These are phyloP conservation scores for Lypha dubia DNA, from an alignment of 2,888 invertebrate species.

Conservation along the genomic window DNA sequence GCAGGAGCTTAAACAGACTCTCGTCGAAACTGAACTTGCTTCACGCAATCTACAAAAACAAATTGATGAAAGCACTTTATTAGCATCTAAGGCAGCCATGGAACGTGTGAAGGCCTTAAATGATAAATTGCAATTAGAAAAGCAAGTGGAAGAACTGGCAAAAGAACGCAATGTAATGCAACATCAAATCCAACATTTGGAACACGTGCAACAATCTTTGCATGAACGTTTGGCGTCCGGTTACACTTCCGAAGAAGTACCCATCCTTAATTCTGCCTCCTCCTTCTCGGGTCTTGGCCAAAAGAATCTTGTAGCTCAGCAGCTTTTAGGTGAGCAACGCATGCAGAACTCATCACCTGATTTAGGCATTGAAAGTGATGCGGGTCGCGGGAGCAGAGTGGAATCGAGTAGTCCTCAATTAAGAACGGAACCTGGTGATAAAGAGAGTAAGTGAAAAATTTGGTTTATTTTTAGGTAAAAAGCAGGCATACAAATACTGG, in stretches of 20 bases:
- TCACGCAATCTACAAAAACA: conserved; percentile 87
- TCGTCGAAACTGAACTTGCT: conserved; percentile 83
- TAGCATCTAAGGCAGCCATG: conserved; percentile 89
- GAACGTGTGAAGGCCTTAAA: conserved; percentile 90
- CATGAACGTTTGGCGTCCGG: conserved; percentile 80
- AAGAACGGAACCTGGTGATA: conserved; percentile 77
- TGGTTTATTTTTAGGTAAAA: too few relatives aligned
- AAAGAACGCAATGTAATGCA: conserved; percentile 79
- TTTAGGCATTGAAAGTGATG: conserved; percentile 94
- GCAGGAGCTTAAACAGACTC: conserved; percentile 81
- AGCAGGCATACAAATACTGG: too few relatives aligned
- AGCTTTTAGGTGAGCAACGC: conserved; percentile 74
- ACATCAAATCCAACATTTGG: conserved; percentile 74
- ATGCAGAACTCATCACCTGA: conserved; percentile 89
- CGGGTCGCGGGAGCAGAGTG: conserved; percentile 86
- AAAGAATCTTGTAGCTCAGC: conserved; percentile 46
- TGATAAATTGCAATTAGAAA: conserved; percentile 88
- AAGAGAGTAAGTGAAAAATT: conserved; percentile 60
- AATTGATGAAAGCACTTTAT: conserved; percentile 89
- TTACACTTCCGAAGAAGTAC: conserved; percentile 84
- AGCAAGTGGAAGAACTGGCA: conserved; percentile 77
- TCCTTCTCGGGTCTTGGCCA: conserved; percentile 15
- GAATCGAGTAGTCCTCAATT: conserved; percentile 78
- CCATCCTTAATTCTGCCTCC: conserved; percentile 50
- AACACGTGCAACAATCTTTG: conserved; percentile 76